Evolutionary conservation across 2,797 vertebrate genomes (phyloP), one percentile per base, ranked within the genome.

Genomic region (Lerista edwardsae): DNA sequence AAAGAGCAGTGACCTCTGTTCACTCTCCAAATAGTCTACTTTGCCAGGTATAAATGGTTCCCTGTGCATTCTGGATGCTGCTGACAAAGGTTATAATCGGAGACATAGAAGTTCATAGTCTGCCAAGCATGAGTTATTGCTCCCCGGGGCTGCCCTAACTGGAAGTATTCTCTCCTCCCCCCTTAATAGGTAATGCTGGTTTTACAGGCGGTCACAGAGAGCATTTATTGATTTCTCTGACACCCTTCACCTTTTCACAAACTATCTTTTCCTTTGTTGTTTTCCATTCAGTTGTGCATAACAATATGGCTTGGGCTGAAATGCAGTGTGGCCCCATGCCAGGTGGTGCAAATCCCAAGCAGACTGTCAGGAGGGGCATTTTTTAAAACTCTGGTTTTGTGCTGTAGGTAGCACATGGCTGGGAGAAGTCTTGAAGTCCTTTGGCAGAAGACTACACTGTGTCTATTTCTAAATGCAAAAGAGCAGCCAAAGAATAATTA

Each of bases 171-270:
- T 64, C 83, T 88, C 84, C 88, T 1, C 65, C 25, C 68, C 21
- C 67, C 4, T 0, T 90, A 88, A 88, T 73, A 1, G 61, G 4
- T 75, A 31, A 77, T 39, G 21, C 1, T 84, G 34, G 15, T 79
- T 90, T 92, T 90, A n/a, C 75, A 88, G 78, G 27, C 15, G 79
- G 29, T 9, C 0, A 1, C 6, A 87, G 39, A 81, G 76, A 4
- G 80, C 23, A 0, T 80, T 15, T 80, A 83, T 82, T 73, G 47
- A 88, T 89, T 91, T 91, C 80, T 87, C 61, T 27, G 69, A 82
- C 68, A 75, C 6, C 6, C 82, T 86, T 86, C 87, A 86, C 55
- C 21, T 87, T 80, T 44, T 64, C 55, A 84, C 3, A 86, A 74
- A 87, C 87, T 80, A 73, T 6, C 7, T 1, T n/a, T 34, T 1